Evolutionary conservation across 2,113 vertebrate genomes (phyloP).

Genomic region (Oreochromis aureus): DNA sequence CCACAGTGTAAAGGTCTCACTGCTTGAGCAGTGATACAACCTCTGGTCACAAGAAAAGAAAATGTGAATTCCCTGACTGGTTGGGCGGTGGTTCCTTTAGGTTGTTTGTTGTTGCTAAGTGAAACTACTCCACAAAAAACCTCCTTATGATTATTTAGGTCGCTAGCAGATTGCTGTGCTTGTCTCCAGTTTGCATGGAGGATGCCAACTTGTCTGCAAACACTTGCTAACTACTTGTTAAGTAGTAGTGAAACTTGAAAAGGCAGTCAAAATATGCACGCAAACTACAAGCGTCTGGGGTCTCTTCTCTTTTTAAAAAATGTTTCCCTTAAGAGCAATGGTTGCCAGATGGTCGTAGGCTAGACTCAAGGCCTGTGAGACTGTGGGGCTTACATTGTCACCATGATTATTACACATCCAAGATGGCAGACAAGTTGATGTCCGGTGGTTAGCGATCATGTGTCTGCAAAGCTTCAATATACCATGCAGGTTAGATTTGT

Average conservation of each 20-base stretch:
- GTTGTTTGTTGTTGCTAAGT: neutral
- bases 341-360: neutral
- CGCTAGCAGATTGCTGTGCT: neutral
- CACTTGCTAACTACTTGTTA: neutral
- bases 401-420: neutral
- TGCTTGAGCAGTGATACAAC: neutral
- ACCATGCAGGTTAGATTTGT: neutral
- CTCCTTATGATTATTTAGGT: neutral
- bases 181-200: neutral
- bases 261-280: neutral
- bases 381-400: neutral
- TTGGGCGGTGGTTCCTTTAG: neutral
- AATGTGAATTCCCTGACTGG: neutral
- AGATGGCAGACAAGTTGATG: neutral
- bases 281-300: rapidly evolving
- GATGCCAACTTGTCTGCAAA: neutral
- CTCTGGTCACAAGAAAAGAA: neutral
- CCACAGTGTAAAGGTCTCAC: neutral
- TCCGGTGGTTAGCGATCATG: rapidly evolving
- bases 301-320: neutral
- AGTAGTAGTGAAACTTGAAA: neutral
- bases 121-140: neutral
- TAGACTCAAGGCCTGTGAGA: neutral
- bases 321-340: neutral
- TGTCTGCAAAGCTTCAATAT: neutral